phyloP scores from a whole-genome alignment of 2,888 invertebrate genomes.

The Cheilosia scutellata region DNA sequence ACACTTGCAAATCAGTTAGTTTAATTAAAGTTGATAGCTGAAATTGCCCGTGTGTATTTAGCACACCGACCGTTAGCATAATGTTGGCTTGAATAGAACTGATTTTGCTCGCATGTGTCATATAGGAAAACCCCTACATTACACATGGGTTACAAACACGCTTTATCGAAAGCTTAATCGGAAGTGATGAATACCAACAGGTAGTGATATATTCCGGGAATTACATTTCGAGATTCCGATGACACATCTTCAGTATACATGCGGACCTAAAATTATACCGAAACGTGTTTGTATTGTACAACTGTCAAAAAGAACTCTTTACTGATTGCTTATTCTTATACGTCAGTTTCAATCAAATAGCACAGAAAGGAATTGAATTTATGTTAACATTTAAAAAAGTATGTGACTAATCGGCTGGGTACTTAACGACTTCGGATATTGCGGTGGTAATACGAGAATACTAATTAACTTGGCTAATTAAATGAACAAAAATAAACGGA shows the following conservation, averaged over 20 bases:
- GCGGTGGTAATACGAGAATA: conserved; percentile 11
- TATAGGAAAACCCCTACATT: conserved; percentile 3
- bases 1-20: not conserved
- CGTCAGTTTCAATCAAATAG: not conserved
- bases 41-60: not conserved
- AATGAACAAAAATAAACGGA: conserved; percentile 21
- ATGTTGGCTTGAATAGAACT: not conserved
- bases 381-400: conserved; percentile 4
- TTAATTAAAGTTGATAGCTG: not conserved
- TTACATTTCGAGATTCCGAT: conserved; percentile 22
- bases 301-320: not conserved
- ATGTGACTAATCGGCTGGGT: conserved; percentile 23
- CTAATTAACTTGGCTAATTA: conserved; percentile 16
- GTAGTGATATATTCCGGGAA: conserved; percentile 2
- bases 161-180: not conserved
- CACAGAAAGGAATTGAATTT: not conserved
- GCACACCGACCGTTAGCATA: conserved; percentile 14
- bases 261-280: not conserved
- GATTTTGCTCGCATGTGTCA: conserved; percentile 5
- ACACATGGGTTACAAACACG: not conserved
- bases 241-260: conserved; percentile 17
- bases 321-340: not conserved
- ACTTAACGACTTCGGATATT: conserved; percentile 9
- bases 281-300: too few species aligned
- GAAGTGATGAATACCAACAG: conserved; percentile 6